phyloP scores from a whole-genome alignment of 2,113 vertebrate genomes.

The Chunga burmeisteri region DNA sequence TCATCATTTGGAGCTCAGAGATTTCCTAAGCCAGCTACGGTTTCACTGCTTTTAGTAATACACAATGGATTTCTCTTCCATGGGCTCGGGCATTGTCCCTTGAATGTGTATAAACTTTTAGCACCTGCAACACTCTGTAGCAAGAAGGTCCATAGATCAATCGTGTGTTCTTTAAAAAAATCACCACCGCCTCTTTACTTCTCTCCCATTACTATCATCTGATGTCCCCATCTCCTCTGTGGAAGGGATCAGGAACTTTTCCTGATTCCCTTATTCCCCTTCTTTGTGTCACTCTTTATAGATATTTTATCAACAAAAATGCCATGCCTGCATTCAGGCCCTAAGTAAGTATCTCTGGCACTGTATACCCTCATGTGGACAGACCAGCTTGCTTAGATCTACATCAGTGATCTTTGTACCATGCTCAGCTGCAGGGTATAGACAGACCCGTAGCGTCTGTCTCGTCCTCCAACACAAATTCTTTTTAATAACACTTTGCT shows the following conservation, averaged over 20 bases:
- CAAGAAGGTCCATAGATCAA: not conserved
- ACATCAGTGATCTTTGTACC: not conserved
- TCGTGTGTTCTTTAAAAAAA: not conserved
- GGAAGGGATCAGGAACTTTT: not conserved
- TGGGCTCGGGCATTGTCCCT: not conserved
- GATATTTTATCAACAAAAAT: not conserved
- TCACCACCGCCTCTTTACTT: not conserved
- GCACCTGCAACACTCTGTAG: not conserved
- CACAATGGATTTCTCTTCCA: not conserved
- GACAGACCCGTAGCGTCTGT: not conserved
- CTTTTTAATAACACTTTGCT: not conserved
- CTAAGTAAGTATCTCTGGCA: not conserved
- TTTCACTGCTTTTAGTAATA: not conserved
- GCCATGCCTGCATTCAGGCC: not conserved
- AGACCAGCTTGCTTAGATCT: not conserved
- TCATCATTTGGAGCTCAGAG: not conserved
- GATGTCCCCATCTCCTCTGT: not conserved
- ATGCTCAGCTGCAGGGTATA: not conserved
- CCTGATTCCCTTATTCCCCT: not conserved
- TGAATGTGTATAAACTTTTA: not conserved
- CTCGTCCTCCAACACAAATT: not conserved
- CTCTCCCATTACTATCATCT: not conserved
- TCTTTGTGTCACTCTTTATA: not conserved
- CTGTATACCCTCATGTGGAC: not conserved
- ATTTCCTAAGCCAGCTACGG: not conserved